phyloP scores from a whole-genome alignment of 2,888 invertebrate genomes.

The Stenchaetothrips biformis region DNA sequence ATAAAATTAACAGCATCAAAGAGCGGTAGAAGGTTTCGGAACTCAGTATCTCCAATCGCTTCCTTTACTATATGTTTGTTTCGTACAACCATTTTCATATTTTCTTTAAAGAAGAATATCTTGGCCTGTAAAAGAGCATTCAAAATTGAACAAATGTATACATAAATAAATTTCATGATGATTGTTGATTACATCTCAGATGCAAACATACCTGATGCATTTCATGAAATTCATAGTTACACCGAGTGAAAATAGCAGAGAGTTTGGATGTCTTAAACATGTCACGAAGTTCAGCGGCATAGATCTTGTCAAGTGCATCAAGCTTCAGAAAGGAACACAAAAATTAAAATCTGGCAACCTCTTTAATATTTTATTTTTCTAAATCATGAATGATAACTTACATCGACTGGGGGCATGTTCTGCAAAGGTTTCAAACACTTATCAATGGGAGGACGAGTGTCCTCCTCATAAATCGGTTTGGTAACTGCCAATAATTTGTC shows the following conservation, averaged over 20 bases:
- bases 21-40: conserved; percentile 60
- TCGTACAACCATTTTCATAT: conserved; percentile 65
- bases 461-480: conserved; percentile 54
- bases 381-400: neutral
- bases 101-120: conserved; percentile 54
- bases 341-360: neutral
- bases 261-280: neutral
- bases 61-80: conserved; percentile 59
- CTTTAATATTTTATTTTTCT: neutral
- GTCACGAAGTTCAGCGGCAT: neutral
- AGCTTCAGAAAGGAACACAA: neutral
- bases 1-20: conserved; percentile 60
- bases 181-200: neutral
- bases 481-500: conserved; percentile 61
- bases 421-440: neutral
- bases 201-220: neutral
- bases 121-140: conserved; percentile 34
- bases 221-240: neutral
- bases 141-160: neutral
- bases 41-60: conserved; percentile 64
- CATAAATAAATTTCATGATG: neutral
- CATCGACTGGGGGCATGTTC: neutral
- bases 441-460: neutral
- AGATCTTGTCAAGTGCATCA: conserved; percentile 2
- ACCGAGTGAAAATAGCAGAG: neutral